These are phyloP conservation scores for Dicrostonyx torquatus DNA, from an alignment of 2,797 vertebrate species.

Conservation along the genomic window DNA sequence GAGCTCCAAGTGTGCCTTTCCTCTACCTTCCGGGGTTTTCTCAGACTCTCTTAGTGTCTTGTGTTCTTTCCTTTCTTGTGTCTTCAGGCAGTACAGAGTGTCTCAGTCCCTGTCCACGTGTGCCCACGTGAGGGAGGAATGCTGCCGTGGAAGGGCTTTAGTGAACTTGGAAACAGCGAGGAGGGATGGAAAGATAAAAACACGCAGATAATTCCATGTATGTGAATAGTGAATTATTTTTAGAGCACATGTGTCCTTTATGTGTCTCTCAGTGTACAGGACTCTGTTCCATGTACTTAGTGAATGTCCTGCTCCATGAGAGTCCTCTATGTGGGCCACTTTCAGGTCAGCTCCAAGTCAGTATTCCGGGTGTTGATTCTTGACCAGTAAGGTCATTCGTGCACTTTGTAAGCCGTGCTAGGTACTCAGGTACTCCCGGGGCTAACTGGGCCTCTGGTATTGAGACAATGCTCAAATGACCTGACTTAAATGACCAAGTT, in stretches of 20 bases:
- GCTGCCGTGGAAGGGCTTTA: background rate
- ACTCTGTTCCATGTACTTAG: background rate
- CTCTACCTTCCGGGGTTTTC: background rate
- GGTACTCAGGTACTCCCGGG: background rate
- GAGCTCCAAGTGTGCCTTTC: background rate
- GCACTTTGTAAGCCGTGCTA: background rate
- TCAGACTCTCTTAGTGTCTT: background rate
- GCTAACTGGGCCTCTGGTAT: background rate
- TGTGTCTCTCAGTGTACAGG: background rate
- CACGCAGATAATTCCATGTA: background rate
- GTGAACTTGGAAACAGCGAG: background rate
- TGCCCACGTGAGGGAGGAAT: background rate
- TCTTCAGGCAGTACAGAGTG: background rate
- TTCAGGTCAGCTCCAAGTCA: background rate
- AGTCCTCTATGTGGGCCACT: background rate
- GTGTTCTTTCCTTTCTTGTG: background rate
- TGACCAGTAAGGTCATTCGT: background rate
- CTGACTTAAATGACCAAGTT: background rate
- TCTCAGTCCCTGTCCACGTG: background rate
- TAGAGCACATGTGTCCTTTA: background rate
- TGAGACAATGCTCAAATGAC: background rate
- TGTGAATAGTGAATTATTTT: background rate
- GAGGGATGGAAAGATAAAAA: background rate
- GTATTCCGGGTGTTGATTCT: background rate
- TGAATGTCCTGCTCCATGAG: background rate